phyloP scores from a whole-genome alignment of 2,797 vertebrate genomes.

The Moxostoma hubbsi region DNA sequence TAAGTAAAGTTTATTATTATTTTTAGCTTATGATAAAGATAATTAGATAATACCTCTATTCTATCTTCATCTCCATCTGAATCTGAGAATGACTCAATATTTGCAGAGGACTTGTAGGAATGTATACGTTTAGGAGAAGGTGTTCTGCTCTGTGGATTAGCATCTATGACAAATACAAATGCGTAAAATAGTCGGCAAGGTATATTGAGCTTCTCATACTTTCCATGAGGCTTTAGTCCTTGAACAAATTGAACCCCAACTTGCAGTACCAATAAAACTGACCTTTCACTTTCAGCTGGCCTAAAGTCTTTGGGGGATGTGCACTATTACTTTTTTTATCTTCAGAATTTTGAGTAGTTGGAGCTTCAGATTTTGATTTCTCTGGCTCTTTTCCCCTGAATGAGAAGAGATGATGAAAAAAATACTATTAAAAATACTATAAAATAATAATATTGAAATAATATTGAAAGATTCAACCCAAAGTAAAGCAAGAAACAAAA shows the following conservation, averaged over 20 bases:
- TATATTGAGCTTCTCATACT: not conserved
- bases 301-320: constrained; percentile 57
- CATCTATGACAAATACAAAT: constrained; percentile 71
- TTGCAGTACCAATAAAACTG: constrained; percentile 19
- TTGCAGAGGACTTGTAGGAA: constrained; percentile 84
- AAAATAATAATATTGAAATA: no score
- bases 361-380: constrained; percentile 49
- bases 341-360: constrained; percentile 51
- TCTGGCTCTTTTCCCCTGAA: constrained; percentile 66
- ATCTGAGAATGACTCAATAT: constrained; percentile 89
- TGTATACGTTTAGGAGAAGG: constrained; percentile 90
- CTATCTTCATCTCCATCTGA: constrained; percentile 92
- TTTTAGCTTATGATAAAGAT: not conserved
- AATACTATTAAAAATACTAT: no score
- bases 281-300: constrained; percentile 74
- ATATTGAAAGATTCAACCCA: not conserved
- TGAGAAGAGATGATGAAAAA: constrained; percentile 9
- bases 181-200: not conserved
- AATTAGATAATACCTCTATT: constrained; percentile 79
- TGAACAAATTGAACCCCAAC: not conserved
- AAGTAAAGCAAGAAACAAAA: not conserved
- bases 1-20: not conserved
- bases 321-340: constrained; percentile 48
- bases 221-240: no score
- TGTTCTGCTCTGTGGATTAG: constrained; percentile 82